Evolutionary conservation across 2,888 invertebrate species (phyloP), one percentile per base, ranked within the genome.

Genomic region (Sympetrum striolatum): DNA sequence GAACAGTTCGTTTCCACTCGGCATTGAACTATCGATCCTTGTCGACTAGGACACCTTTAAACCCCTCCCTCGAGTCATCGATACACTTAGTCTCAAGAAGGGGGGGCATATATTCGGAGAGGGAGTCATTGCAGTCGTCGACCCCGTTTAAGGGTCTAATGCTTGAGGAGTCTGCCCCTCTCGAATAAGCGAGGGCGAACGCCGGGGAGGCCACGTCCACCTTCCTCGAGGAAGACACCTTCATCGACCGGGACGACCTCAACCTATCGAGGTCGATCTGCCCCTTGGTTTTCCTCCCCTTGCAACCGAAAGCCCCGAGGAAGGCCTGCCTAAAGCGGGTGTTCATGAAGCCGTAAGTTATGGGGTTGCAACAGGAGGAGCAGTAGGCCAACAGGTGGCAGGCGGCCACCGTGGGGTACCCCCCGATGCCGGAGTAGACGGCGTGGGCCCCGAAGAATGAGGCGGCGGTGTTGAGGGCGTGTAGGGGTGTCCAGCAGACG

Each of bases 271-370:
- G 37, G 37, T 18, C 86, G 8, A 25, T 14, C 64, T 14, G 53
- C 31, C 60, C 60, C 60, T 48, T 86, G 37, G 86, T 12, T 37
- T 73, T 73, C 35, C 31, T 60, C 60, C 86, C 37, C 22, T 35
- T 39, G 92, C 96, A 95, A 37, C 95, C 94, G 92, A 96, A 96
- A 60, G 95, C 94, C 91, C 95, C 94, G 90, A 95, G 93, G 92
- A 96, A 96, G 12, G 95, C 95, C 92, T 95, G 95, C n/a, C 96
- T 93, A 93, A 96, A 96, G 91, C 95, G 95, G 91, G 94, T 94
- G 93, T 96, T 96, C 96, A 96, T 95, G 93, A 96, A 96, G 93
- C 96, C 96, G 93, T 96, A 96, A 2, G 96, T 96, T 92, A 96
- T 96, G 6, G 96, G 96, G 93, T 96, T 96, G 92, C 95, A 96